phyloP scores from a whole-genome alignment of 1,140 invertebrate species.

The Drosophila tsacasi region DNA sequence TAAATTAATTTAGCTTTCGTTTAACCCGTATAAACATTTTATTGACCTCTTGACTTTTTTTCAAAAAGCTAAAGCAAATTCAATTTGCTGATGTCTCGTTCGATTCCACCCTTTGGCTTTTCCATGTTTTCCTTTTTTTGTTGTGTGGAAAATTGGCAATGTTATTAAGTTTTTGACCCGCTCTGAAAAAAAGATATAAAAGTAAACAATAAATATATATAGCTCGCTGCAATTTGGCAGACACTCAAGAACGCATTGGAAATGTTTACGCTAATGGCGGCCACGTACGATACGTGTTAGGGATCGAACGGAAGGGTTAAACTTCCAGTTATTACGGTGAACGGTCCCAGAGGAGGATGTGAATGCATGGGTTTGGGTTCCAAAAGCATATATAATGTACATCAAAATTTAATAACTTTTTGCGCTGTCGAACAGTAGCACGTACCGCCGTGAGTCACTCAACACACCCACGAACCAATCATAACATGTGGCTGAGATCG shows the following conservation, averaged over 20 bases:
- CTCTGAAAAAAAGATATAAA: slow-evolving; percentile 14
- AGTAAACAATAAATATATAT: slow-evolving; percentile 31
- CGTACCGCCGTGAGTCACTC: slow-evolving; percentile 75
- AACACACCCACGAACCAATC: slow-evolving; percentile 69
- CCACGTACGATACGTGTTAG: slow-evolving; percentile 67
- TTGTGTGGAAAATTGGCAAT: slow-evolving; percentile 58
- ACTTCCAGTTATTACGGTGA: slow-evolving; percentile 35
- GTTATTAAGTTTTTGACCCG: slow-evolving; percentile 62
- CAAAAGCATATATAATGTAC: slow-evolving; percentile 53
- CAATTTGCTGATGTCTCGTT: slow-evolving; percentile 31
- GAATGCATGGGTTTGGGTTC: not conserved
- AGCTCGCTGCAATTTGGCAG: slow-evolving; percentile 57
- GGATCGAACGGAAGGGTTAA: slow-evolving; percentile 36
- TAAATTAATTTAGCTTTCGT: not conserved
- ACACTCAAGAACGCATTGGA: slow-evolving; percentile 65
- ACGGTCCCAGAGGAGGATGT: slow-evolving; percentile 30
- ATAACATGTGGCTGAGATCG: slow-evolving; percentile 79
- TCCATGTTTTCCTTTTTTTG: slow-evolving; percentile 27
- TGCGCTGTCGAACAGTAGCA: slow-evolving; percentile 71
- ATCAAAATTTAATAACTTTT: slow-evolving; percentile 79
- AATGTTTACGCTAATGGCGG: slow-evolving; percentile 74
- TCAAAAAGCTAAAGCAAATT: slow-evolving; percentile 25
- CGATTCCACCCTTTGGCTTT: slow-evolving; percentile 10
- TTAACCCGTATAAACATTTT: slow-evolving; percentile 6
- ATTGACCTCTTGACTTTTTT: slow-evolving; percentile 3